Evolutionary conservation across 2,888 invertebrate genomes (phyloP), one percentile per base, ranked within the genome.

Genomic region (Ernsta delagoae): DNA sequence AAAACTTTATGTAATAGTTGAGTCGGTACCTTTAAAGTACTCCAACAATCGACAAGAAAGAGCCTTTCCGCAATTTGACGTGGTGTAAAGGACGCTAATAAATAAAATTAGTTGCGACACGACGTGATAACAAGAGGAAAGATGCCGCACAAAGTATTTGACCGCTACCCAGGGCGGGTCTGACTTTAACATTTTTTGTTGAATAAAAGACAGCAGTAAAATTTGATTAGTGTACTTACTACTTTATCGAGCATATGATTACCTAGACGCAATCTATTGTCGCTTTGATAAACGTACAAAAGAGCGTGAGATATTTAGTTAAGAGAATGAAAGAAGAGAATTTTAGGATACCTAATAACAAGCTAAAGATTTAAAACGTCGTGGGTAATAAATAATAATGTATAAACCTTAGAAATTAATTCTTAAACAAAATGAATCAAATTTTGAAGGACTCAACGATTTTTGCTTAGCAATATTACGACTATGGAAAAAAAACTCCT

Each of bases 61-160:
- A 77, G 80, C 82, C 79, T 85, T 86, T 84, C 85, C 83, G 85
- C 88, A 88, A 88, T 88, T 84, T 86, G 84, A 87, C 85, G 80
- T 75, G 77, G 83, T 77, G 82, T 87, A 89, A 91, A 88, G 85
- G 83, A 78, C 62, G 81, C 82, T 86, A 91, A 92, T 92, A 92
- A 92, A 92, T 92, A 88, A 92, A 91, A 90, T 91, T 90, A 87
- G 86, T 80, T 85, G 80, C 81, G 78, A 74, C 74, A 71, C 76
- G 72, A 79, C 82, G 83, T 81, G 82, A 85, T 83, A 78, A 39
- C 57, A 79, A 77, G 73, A 78, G 78, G 66, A 79, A 80, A 83
- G 81, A 81, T 59, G 77, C 86, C 86, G 85, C 66, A 53, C 60
- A 56, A 78, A 77, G 83, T 79, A 80, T 74, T 76, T 81, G 79